These are phyloP conservation scores for Dasyprocta punctata DNA, from an alignment of 2,113 vertebrate genomes.

Conservation along the genomic window DNA sequence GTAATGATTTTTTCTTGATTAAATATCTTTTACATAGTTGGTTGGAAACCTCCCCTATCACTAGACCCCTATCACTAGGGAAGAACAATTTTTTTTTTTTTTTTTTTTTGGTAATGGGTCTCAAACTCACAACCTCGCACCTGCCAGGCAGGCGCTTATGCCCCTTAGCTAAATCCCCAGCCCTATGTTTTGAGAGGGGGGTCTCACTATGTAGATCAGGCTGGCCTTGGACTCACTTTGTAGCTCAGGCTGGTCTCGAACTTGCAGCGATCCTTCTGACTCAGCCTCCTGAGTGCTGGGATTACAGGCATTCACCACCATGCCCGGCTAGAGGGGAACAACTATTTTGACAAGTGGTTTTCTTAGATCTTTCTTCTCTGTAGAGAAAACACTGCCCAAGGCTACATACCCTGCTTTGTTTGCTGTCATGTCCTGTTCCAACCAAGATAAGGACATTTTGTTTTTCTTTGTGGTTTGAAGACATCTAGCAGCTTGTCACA, in stretches of 20 bases:
- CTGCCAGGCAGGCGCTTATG: too few relatives aligned
- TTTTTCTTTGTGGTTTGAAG: conserved; percentile 32
- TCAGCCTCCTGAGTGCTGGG: too few relatives aligned
- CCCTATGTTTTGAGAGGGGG: too few relatives aligned
- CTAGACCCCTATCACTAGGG: neutral
- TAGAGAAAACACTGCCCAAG: neutral
- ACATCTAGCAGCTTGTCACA: conserved; percentile 51
- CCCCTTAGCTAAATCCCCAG: too few relatives aligned
- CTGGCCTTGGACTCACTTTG: too few relatives aligned
- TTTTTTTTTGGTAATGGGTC: too few relatives aligned
- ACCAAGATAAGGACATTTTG: neutral
- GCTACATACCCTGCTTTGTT: neutral
- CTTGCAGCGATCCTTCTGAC: too few relatives aligned
- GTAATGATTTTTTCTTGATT: neutral
- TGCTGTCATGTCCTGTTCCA: conserved; percentile 14
- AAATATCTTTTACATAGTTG: neutral
- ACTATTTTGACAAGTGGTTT: conserved; percentile 57
- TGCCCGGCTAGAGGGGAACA: neutral
- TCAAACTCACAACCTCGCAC: too few relatives aligned
- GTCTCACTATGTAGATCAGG: too few relatives aligned
- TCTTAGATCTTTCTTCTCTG: neutral
- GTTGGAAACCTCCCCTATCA: neutral
- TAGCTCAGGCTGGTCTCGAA: too few relatives aligned
- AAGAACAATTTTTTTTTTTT: conserved; percentile 55
- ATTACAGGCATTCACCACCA: too few relatives aligned